Evolutionary conservation across 2,888 invertebrate genomes (phyloP).

Genomic region (Blomia tropicalis): DNA sequence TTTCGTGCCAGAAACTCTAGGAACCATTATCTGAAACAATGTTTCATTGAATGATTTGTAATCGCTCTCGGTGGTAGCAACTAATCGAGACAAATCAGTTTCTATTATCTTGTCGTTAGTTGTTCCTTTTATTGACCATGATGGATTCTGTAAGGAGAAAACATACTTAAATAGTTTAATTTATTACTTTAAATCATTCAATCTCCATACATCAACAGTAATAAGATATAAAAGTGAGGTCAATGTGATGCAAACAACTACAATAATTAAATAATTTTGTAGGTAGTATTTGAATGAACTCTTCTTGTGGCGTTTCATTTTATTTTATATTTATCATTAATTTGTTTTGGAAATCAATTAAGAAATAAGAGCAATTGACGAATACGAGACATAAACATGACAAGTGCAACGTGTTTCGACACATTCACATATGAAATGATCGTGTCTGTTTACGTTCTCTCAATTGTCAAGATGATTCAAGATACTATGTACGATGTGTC

Average conservation of each 20-base stretch:
- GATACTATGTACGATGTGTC: no score
- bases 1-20: slow-evolving; percentile 63
- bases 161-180: not conserved
- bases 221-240: not conserved
- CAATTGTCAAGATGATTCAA: no score
- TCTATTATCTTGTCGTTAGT: not conserved
- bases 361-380: no score
- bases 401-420: slow-evolving; percentile 2
- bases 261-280: not conserved
- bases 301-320: not conserved
- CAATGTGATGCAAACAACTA: not conserved
- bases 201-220: not conserved
- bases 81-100: not conserved
- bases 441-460: not conserved
- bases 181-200: no score
- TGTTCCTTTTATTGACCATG: no score
- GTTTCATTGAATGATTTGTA: slow-evolving; percentile 43
- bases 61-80: slow-evolving; percentile 2
- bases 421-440: not conserved
- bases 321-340: no score
- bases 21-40: slow-evolving; percentile 60
- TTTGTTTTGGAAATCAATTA: no score
- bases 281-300: not conserved
- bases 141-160: not conserved
- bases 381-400: no score